Conservation (phyloP, 2,113 vertebrate genomes). For the Percopsis transmontana region DNA sequence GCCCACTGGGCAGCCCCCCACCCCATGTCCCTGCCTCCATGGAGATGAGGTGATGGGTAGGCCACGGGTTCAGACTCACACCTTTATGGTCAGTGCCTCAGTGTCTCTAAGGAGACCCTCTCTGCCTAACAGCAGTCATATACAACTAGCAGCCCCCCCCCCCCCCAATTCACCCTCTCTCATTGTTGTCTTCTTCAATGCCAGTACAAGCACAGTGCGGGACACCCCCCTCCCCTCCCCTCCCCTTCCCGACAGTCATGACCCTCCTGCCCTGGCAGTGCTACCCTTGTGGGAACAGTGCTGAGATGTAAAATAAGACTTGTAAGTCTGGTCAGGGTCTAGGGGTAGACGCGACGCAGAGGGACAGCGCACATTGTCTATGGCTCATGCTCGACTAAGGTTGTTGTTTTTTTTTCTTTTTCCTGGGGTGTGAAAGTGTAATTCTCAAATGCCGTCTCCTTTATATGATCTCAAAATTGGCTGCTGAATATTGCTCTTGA, state of each 20-base stretch:
- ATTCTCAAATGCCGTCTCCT: slow-evolving; percentile 71
- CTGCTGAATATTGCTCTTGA: slow-evolving; percentile 59
- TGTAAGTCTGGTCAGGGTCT: slow-evolving; percentile 78
- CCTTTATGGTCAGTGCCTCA: slow-evolving; percentile 84
- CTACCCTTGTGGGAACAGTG: slow-evolving; percentile 80
- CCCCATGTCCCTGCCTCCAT: slow-evolving; percentile 76
- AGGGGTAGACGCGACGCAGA: slow-evolving; percentile 56
- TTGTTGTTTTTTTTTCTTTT: slow-evolving; percentile 13
- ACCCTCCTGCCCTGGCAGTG: slow-evolving; percentile 81
- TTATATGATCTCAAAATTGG: slow-evolving; percentile 62
- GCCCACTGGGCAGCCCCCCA: background rate
- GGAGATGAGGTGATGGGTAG: slow-evolving; percentile 71
- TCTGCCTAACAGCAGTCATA: slow-evolving; percentile 48
- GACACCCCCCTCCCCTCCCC: slow-evolving; percentile 37
- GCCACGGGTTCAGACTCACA: slow-evolving; percentile 79
- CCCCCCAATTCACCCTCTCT: slow-evolving; percentile 53
- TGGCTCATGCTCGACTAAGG: slow-evolving; percentile 71
- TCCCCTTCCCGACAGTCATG: slow-evolving; percentile 33
- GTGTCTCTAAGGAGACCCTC: slow-evolving; percentile 72
- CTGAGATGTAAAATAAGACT: slow-evolving; percentile 78
- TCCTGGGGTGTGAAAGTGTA: slow-evolving; percentile 70
- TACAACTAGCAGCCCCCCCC: slow-evolving; percentile 38
- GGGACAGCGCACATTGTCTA: slow-evolving; percentile 73
- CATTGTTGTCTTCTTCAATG: slow-evolving; percentile 68
- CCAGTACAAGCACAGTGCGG: slow-evolving; percentile 70